Evolutionary conservation across 2,888 invertebrate genomes (phyloP).

Genomic region (Dynastes tityus): DNA sequence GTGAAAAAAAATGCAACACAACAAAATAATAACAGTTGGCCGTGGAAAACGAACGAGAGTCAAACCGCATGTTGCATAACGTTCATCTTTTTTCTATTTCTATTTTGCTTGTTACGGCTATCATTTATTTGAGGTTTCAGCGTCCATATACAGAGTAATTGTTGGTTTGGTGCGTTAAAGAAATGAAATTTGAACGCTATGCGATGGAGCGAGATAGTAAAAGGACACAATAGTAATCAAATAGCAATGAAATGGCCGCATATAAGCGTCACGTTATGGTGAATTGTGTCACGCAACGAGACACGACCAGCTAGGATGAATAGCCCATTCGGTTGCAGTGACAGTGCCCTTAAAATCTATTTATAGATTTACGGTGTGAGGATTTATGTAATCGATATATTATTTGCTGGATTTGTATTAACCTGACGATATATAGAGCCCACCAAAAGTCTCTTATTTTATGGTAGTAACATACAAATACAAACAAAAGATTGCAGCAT

Average conservation of each 20-base stretch:
- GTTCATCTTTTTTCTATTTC: background rate
- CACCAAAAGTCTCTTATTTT: too few relatives aligned
- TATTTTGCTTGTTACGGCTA: background rate
- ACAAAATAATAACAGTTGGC: background rate
- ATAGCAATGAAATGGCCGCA: background rate
- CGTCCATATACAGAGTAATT: background rate
- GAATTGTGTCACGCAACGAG: slow-evolving; percentile 6
- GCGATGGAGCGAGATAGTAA: background rate
- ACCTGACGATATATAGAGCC: too few relatives aligned
- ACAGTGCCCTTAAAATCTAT: slow-evolving; percentile 39
- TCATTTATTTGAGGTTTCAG: background rate
- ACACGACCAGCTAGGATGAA: too few relatives aligned
- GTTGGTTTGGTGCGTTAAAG: background rate
- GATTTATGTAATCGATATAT: background rate
- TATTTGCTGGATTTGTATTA: too few relatives aligned
- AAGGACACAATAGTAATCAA: slow-evolving; percentile 2
- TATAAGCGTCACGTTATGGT: background rate
- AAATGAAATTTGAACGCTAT: background rate
- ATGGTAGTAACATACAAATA: too few relatives aligned
- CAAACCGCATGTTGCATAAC: background rate
- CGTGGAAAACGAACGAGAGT: slow-evolving; percentile 9
- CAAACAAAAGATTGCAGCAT: too few relatives aligned
- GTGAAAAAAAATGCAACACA: background rate
- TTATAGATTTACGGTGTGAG: slow-evolving; percentile 12
- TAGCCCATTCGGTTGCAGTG: slow-evolving; percentile 1